phyloP scores from a whole-genome alignment of 2,797 vertebrate genomes.

The Sylvia borin region DNA sequence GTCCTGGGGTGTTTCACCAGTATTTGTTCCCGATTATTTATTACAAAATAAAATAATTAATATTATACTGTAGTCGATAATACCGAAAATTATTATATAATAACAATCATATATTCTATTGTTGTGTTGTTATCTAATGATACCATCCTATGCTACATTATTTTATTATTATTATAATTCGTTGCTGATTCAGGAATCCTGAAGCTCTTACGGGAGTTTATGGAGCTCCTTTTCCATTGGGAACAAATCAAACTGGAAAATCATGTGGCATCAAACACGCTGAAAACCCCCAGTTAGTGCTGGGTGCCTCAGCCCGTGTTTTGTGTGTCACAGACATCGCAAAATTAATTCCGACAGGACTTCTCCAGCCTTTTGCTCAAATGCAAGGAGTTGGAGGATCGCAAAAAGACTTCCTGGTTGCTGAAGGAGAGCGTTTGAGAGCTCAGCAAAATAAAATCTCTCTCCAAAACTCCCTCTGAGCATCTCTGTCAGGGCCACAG shows the following conservation, averaged over 20 bases:
- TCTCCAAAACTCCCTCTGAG: neutral
- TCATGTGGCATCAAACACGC: neutral
- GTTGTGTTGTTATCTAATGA: neutral
- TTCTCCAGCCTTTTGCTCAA: neutral
- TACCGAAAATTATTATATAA: neutral
- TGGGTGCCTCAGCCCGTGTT: neutral
- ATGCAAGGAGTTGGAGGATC: neutral
- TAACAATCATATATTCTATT: neutral
- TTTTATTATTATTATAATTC: neutral
- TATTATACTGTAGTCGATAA: neutral
- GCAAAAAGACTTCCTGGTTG: neutral
- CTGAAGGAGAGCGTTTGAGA: neutral
- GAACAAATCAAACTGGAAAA: neutral
- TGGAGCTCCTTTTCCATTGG: neutral
- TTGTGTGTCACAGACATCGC: neutral
- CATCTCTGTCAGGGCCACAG: neutral
- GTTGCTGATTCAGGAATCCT: neutral
- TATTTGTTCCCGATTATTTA: neutral
- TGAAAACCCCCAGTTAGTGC: neutral
- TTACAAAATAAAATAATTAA: neutral
- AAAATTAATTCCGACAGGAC: constrained; percentile 11
- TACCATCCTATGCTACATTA: accelerated
- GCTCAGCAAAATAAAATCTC: neutral
- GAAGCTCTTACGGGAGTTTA: neutral
- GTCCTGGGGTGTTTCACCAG: accelerated